Conservation (phyloP, 2,113 vertebrate genomes). For the Cynopterus brachyotis region DNA sequence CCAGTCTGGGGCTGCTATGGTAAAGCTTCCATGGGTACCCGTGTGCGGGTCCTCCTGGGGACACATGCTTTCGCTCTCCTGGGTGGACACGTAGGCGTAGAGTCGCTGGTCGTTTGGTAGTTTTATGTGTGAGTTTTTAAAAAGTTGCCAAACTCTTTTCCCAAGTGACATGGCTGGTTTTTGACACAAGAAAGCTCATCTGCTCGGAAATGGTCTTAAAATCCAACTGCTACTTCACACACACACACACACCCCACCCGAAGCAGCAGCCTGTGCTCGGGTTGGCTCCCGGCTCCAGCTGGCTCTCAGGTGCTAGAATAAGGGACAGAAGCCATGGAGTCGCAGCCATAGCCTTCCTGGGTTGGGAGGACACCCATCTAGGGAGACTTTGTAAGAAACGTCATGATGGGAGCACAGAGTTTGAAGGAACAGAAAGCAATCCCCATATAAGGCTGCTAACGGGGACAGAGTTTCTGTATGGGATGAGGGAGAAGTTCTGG, state of each 20-base stretch:
- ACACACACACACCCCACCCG: fast-evolving
- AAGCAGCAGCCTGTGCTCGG: background rate
- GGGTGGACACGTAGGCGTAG: background rate
- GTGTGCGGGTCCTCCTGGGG: background rate
- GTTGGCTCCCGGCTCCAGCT: background rate
- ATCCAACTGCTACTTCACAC: background rate
- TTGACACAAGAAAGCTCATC: background rate
- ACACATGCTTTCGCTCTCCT: background rate
- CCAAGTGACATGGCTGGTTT: background rate
- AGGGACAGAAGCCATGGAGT: background rate
- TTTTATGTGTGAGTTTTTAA: background rate
- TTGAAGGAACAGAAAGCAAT: slow-evolving; percentile 31
- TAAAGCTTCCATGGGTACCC: background rate
- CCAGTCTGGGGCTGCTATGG: background rate
- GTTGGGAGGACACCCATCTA: background rate
- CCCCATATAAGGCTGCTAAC: background rate
- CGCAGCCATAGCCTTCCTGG: background rate
- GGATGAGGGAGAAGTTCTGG: background rate
- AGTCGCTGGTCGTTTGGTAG: background rate
- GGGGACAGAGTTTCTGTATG: background rate
- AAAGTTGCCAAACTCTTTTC: background rate
- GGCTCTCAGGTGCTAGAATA: background rate
- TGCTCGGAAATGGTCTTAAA: background rate
- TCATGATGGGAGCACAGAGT: background rate
- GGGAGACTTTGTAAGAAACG: slow-evolving; percentile 39